These are phyloP conservation scores for Paramormyrops hopkinsi DNA, from an alignment of 2,797 vertebrate species.

Conservation along the genomic window DNA sequence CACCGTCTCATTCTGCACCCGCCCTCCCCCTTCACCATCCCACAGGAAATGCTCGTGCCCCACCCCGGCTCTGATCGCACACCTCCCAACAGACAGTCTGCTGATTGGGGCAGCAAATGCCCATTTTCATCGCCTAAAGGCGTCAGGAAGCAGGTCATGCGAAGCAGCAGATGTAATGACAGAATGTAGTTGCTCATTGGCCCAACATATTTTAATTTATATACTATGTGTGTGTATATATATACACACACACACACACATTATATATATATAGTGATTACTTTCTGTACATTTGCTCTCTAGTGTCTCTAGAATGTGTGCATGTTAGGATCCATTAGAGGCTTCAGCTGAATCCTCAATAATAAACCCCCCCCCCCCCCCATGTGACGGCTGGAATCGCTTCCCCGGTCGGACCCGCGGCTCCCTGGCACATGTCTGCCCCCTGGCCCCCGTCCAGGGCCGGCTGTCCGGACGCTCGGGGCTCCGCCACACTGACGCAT, in stretches of 20 bases:
- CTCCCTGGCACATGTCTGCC: background rate
- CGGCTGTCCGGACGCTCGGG: conserved; percentile 46
- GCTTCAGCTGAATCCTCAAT: background rate
- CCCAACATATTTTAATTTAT: background rate
- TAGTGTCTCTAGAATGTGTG: background rate
- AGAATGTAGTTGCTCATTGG: background rate
- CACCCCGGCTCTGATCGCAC: background rate
- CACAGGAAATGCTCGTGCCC: background rate
- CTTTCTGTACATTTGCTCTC: background rate
- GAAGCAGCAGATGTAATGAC: background rate
- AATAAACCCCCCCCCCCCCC: background rate
- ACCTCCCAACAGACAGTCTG: background rate
- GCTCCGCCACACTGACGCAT: conserved; percentile 19
- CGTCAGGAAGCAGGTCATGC: background rate
- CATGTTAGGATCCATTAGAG: background rate
- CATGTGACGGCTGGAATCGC: background rate
- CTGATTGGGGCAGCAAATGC: background rate
- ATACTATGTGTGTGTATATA: background rate
- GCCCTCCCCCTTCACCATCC: background rate
- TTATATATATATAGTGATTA: background rate
- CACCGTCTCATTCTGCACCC: background rate
- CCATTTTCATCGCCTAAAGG: background rate
- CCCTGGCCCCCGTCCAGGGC: background rate
- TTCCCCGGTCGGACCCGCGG: background rate
- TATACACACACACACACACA: background rate